phyloP scores from a whole-genome alignment of 2,113 vertebrate genomes.

The Climacteris rufus region DNA sequence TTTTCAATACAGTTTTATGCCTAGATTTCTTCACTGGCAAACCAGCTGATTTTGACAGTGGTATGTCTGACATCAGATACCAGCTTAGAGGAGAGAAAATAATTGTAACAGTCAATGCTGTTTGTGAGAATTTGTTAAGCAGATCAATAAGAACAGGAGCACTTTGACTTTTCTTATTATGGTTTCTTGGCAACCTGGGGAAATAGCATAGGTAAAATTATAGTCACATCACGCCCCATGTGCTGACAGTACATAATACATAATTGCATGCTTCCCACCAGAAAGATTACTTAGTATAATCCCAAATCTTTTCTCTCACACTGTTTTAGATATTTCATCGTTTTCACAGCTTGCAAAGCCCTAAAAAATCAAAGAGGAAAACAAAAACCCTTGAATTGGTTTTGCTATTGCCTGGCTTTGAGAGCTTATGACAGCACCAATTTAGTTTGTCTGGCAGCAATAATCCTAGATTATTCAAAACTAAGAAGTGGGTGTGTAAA shows the following conservation, averaged over 20 bases:
- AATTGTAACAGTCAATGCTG: neutral
- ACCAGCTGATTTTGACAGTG: neutral
- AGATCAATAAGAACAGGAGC: slow-evolving; percentile 31
- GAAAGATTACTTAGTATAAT: slow-evolving; percentile 45
- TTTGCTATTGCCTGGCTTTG: slow-evolving; percentile 16
- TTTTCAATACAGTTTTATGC: neutral
- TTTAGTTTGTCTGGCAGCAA: slow-evolving; percentile 32
- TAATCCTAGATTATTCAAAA: slow-evolving; percentile 32
- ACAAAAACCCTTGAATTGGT: neutral
- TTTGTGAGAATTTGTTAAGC: slow-evolving; percentile 27
- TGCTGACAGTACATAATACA: slow-evolving; percentile 28
- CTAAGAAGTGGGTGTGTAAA: slow-evolving; percentile 26
- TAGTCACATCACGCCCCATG: slow-evolving; percentile 32
- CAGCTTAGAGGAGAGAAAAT: neutral
- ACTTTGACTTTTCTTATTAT: slow-evolving; percentile 28
- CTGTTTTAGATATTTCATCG: slow-evolving; percentile 16
- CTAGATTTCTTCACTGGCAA: neutral
- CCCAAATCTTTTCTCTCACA: neutral
- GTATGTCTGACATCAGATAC: neutral
- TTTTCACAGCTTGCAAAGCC: slow-evolving; percentile 25
- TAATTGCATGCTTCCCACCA: slow-evolving; percentile 47
- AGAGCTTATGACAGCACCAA: slow-evolving; percentile 32
- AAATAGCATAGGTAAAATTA: slow-evolving; percentile 52
- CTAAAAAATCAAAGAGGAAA: neutral
- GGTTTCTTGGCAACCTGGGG: slow-evolving; percentile 58